Conservation (phyloP, 1,140 invertebrate species). For the Drosophila oshimai region DNA sequence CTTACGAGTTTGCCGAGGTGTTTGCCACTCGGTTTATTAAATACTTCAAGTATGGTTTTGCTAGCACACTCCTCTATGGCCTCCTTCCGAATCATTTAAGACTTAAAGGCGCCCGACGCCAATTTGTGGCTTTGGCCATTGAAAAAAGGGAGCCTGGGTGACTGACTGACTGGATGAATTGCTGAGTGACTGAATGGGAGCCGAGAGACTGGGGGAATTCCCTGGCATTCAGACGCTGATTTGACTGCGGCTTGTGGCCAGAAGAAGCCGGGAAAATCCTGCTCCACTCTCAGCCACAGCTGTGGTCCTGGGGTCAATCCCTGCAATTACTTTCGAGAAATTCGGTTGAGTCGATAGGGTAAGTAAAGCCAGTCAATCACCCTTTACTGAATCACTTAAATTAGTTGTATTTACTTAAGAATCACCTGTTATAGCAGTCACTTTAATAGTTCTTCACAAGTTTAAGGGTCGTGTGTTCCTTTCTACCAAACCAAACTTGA, state of each 20-base stretch:
- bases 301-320: constrained; percentile 70
- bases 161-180: constrained; percentile 10
- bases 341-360: constrained; percentile 19
- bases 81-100: constrained; percentile 49
- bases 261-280: neutral
- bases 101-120: constrained; percentile 21
- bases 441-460: neutral
- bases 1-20: constrained; percentile 11
- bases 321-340: constrained; percentile 61
- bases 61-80: constrained; percentile 1
- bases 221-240: constrained; percentile 57
- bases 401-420: neutral
- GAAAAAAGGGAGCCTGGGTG: neutral
- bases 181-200: constrained; percentile 6
- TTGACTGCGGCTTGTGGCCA: constrained; percentile 56
- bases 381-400: constrained; percentile 5
- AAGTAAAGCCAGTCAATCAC: constrained; percentile 28
- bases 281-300: constrained; percentile 29
- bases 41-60: neutral
- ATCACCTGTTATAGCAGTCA: neutral
- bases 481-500: neutral
- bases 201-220: neutral
- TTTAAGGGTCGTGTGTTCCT: no score
- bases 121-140: constrained; percentile 48
- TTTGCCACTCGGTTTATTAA: constrained; percentile 17